Conservation (phyloP, 1,140 invertebrate genomes). For the Aporrectodea caliginosa region DNA sequence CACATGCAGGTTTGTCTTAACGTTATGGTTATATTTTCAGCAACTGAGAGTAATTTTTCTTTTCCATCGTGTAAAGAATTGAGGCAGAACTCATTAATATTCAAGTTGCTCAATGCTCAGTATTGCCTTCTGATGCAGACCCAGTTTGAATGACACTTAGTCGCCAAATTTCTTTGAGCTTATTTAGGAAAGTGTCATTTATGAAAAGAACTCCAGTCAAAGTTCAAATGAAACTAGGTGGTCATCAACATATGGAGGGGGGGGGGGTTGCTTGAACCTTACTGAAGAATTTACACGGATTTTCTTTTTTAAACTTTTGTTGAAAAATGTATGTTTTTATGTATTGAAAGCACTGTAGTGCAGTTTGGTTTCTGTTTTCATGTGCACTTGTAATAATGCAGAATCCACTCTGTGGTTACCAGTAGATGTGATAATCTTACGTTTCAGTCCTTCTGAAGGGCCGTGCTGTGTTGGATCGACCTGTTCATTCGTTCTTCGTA, state of each 20-base stretch:
- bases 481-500: constrained; percentile 70
- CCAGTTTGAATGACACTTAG: not conserved
- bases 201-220: too few species aligned
- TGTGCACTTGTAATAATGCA: not conserved
- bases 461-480: constrained; percentile 79
- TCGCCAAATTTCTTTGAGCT: not conserved
- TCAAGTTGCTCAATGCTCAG: not conserved
- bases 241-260: too few species aligned
- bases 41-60: not conserved
- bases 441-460: constrained; percentile 85
- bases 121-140: not conserved
- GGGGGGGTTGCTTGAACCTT: too few species aligned
- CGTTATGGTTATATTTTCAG: not conserved
- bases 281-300: not conserved
- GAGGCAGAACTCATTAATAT: not conserved
- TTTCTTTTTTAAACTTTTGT: not conserved
- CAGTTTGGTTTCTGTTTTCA: not conserved
- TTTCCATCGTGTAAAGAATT: not conserved
- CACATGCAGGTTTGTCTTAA: constrained; percentile 61
- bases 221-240: too few species aligned
- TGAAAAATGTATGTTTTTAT: not conserved
- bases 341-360: not conserved
- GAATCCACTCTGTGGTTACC: not conserved
- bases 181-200: too few species aligned
- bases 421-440: constrained; percentile 28